These are phyloP conservation scores for Lordiphosa clarofinis DNA, from an alignment of 1,140 invertebrate genomes.

Conservation along the genomic window DNA sequence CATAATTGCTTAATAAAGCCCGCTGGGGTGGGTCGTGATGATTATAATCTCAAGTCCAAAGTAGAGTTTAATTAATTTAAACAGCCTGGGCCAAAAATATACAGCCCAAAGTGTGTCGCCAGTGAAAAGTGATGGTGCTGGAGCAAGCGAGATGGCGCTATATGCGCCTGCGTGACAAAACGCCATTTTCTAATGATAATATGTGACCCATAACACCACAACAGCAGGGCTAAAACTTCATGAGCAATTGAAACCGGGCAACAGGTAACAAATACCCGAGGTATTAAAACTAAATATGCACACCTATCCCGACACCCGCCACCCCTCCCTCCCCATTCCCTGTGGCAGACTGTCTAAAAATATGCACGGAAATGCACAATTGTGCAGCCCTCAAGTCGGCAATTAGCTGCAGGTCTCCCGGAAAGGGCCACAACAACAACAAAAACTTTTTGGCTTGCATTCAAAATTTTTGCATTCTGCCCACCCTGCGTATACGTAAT, in stretches of 20 bases:
- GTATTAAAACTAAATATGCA: conserved; percentile 78
- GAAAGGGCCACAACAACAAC: conserved; percentile 20
- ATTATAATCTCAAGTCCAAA: background rate
- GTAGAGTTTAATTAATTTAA: conserved; percentile 30
- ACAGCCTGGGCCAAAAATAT: background rate
- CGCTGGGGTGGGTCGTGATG: conserved; percentile 12
- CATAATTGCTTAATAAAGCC: conserved; percentile 73
- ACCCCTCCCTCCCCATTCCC: background rate
- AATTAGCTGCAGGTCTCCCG: conserved; percentile 71
- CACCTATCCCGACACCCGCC: conserved; percentile 14
- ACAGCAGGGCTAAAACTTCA: conserved; percentile 54
- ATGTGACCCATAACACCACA: conserved; percentile 55
- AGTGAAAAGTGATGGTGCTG: conserved; percentile 20
- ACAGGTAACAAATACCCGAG: conserved; percentile 75
- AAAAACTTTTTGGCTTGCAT: conserved; percentile 63
- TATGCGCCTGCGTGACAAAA: conserved; percentile 69
- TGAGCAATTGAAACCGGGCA: conserved; percentile 72
- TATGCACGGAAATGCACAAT: conserved; percentile 79
- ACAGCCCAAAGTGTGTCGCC: conserved; percentile 25
- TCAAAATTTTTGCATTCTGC: conserved; percentile 46
- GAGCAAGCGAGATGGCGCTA: conserved; percentile 25
- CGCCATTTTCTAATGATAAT: conserved; percentile 79
- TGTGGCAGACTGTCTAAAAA: conserved; percentile 49
- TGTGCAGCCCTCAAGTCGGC: conserved; percentile 70
- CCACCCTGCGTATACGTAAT: conserved; percentile 65